Evolutionary conservation across 2,888 invertebrate genomes (phyloP), one percentile per base, ranked within the genome.

Genomic region (Callinectes sapidus): DNA sequence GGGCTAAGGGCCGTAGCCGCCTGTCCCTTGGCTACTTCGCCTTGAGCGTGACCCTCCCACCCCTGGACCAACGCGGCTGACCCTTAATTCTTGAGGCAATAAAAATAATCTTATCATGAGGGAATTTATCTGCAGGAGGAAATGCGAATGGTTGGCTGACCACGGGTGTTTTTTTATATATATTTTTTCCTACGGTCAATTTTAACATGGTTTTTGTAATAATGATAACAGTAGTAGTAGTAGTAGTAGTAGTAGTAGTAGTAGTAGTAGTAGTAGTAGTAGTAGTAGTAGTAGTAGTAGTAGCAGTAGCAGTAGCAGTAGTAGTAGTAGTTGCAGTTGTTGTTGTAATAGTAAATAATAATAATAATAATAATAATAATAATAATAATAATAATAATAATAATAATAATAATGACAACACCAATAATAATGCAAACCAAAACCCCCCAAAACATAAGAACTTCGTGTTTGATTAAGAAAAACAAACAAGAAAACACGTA

Each of bases 1-100:
- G 81, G 81, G 81, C 81, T 81, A 35, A 81, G 81, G 81, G 81
- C 81, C 32, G 81, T 32, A 81, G 81, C 81, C 32, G 81, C 81
- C 81, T 81, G 81, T 35, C 81, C 81, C 81, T 81, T 81, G 81
- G 81, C 32, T 16, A 35, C 35, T 35, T 35, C 81, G 81, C 81
- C 81, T 81, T 35, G 81, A 81, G 81, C 81, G 81, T 81, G 35
- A 81, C 81, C 81, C 81, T 81, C 35, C 35, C 18, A 14, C 35
- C 35, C 81, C 35, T 32, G 81, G 81, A 35, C 35, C 71, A n/a
- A 48, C 35, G 81, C 32, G 35, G 81, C 35, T 81, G 81, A 81
- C 81, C 81, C 81, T 35, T 35, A 35, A 81, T 35, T 81, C 81
- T 5, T 35, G 81, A 5, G 81, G 81, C 81, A 81, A 35, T 81